Evolutionary conservation across 2,888 invertebrate species (phyloP).

Genomic region (Lithophane ornitopus): DNA sequence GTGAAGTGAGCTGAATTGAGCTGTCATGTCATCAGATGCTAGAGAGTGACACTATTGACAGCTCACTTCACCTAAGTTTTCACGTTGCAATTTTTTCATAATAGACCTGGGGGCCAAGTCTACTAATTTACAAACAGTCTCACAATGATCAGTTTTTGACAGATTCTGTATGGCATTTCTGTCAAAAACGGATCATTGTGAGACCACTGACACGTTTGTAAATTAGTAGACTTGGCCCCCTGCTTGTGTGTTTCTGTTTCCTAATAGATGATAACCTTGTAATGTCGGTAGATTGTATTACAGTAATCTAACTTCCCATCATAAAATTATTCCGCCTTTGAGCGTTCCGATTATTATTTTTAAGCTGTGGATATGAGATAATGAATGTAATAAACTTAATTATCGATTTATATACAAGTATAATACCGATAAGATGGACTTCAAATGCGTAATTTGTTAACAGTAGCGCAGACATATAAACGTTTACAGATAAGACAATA

Average conservation of each 20-base stretch:
- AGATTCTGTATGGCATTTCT: too few species aligned
- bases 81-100: background rate
- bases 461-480: conserved; percentile 12
- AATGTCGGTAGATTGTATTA: background rate
- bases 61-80: too few species aligned
- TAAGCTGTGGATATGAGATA: background rate
- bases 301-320: background rate
- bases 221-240: too few species aligned
- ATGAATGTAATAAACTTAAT: conserved; percentile 2
- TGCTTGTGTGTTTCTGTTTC: background rate
- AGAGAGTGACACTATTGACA: background rate
- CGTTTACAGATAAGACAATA: conserved; percentile 22
- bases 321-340: background rate
- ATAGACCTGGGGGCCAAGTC: too few species aligned
- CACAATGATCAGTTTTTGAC: too few species aligned
- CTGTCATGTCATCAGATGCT: background rate
- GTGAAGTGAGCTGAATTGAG: background rate
- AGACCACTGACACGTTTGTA: too few species aligned
- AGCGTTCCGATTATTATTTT: conserved; percentile 14
- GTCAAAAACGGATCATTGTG: too few species aligned
- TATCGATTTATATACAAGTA: conserved; percentile 4
- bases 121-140: too few species aligned
- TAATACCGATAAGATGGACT: conserved; percentile 16
- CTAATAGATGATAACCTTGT: background rate
- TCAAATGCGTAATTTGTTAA: conserved; percentile 27